Evolutionary conservation across 2,113 vertebrate species (phyloP).

Genomic region (Zosterops japonicus): DNA sequence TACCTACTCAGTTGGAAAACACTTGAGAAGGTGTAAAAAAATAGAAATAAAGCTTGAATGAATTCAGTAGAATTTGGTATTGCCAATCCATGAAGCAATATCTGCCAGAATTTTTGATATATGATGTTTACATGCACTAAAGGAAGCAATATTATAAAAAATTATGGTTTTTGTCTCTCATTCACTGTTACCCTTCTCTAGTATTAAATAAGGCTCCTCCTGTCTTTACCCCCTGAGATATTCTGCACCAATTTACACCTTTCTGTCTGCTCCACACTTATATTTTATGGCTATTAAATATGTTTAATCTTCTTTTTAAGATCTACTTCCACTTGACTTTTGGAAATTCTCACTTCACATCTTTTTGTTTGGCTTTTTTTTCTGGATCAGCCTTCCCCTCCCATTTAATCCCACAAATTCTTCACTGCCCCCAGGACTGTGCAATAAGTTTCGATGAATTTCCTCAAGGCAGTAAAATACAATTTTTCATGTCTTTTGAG

Average conservation of each 20-base stretch:
- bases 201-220: not conserved
- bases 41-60: not conserved
- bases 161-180: not conserved
- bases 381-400: not conserved
- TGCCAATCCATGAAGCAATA: not conserved
- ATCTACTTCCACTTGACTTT: not conserved
- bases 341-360: not conserved
- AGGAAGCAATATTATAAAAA: not conserved
- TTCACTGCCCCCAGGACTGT: not conserved
- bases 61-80: not conserved
- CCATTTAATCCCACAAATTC: not conserved
- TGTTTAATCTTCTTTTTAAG: not conserved
- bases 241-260: not conserved
- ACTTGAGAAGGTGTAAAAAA: conserved; percentile 2
- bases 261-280: not conserved
- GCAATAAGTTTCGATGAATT: not conserved
- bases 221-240: not conserved
- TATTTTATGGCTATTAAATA: not conserved
- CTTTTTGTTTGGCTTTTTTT: not conserved
- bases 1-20: not conserved
- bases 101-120: not conserved
- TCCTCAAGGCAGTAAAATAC: not conserved
- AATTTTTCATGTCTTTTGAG: not conserved
- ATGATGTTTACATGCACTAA: not conserved
- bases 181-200: not conserved